Conservation (phyloP, 2,113 vertebrate genomes). For the Thalassoma bifasciatum region DNA sequence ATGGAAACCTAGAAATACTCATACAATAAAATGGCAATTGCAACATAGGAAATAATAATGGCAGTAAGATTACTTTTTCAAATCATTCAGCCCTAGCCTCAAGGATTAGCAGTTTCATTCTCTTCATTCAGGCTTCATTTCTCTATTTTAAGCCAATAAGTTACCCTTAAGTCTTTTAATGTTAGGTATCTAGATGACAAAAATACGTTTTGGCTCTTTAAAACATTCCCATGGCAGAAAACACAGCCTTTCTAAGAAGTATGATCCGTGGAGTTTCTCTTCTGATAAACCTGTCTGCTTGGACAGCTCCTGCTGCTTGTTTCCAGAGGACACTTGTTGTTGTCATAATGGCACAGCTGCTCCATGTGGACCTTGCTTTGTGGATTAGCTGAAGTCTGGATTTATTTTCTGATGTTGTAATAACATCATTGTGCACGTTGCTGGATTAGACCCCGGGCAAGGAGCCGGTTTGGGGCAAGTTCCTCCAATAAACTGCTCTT, state of each 20-base stretch:
- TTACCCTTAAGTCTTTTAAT: no score
- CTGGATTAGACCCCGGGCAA: slow-evolving; percentile 55
- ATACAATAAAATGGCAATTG: no score
- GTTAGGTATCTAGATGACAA: no score
- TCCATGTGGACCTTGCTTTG: slow-evolving; percentile 62
- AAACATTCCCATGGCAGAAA: slow-evolving; percentile 13
- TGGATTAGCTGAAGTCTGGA: slow-evolving; percentile 75
- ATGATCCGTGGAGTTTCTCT: slow-evolving; percentile 18
- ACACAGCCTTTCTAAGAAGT: slow-evolving; percentile 11
- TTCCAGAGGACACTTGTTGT: slow-evolving; percentile 41
- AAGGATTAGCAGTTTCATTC: no score
- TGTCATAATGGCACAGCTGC: slow-evolving; percentile 64
- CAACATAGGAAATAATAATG: no score
- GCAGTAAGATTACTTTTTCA: no score
- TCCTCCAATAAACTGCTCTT: slow-evolving; percentile 66
- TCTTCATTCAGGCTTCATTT: no score
- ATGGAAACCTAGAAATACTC: no score
- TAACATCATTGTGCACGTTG: slow-evolving; percentile 58
- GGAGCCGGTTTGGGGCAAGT: slow-evolving; percentile 43
- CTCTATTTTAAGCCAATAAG: no score
- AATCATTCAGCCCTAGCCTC: no score
- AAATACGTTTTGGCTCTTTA: no score
- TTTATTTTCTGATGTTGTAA: slow-evolving; percentile 74
- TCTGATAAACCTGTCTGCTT: background rate
- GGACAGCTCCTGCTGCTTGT: slow-evolving; percentile 13